Evolutionary conservation across 1,140 invertebrate genomes (phyloP).

Genomic region (Drosophila bipectinata): DNA sequence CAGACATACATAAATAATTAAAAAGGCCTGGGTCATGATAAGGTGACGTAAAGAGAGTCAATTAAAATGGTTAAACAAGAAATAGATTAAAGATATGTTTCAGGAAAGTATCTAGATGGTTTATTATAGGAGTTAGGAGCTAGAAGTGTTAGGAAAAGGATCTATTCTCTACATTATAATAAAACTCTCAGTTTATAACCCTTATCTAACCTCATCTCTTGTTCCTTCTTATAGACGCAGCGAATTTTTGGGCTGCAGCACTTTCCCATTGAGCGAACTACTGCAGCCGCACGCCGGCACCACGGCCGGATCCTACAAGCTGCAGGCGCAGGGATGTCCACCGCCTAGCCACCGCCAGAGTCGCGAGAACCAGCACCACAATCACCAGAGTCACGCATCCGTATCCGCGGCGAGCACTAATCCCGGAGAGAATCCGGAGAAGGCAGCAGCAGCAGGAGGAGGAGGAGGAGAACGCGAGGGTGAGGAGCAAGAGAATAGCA

Average conservation of each 20-base stretch:
- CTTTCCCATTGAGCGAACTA: conserved; percentile 89
- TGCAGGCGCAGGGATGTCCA: conserved; percentile 84
- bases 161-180: not conserved
- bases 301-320: conserved; percentile 85
- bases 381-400: not conserved
- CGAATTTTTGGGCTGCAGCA: conserved; percentile 92
- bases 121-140: too few relatives aligned
- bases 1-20: not conserved
- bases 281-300: conserved; percentile 85
- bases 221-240: conserved; percentile 86
- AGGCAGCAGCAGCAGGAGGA: not conserved
- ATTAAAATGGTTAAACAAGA: not conserved
- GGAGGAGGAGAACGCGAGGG: conserved; percentile 13
- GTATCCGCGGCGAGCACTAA: conserved; percentile 14
- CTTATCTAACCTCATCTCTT: not conserved
- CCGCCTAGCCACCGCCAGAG: conserved; percentile 21
- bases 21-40: not conserved
- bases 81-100: not conserved
- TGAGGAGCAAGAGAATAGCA: conserved; percentile 4
- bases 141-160: too few relatives aligned
- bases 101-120: too few relatives aligned
- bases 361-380: conserved; percentile 20
- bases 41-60: not conserved
- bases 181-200: not conserved
- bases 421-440: conserved; percentile 5